These are phyloP conservation scores for Melieria picta DNA, from an alignment of 2,888 invertebrate species.

Conservation along the genomic window DNA sequence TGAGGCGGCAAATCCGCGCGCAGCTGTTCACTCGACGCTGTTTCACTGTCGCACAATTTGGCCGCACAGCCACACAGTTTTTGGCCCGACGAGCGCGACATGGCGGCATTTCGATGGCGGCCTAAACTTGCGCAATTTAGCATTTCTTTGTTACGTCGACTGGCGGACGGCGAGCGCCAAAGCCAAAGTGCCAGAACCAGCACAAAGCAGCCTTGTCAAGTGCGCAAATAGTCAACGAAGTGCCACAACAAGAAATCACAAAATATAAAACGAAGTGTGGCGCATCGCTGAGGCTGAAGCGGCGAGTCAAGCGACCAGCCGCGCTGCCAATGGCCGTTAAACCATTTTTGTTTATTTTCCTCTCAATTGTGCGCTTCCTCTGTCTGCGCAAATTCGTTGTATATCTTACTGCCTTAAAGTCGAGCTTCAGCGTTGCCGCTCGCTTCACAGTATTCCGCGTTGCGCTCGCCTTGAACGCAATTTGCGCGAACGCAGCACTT, in stretches of 20 bases:
- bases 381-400: too few relatives aligned
- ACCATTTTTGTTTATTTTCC: too few relatives aligned
- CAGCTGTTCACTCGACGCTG: conserved; percentile 22
- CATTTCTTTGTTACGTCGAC: conserved; percentile 16
- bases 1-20: conserved; percentile 32
- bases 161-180: not conserved
- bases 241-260: not conserved
- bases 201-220: conserved; percentile 8
- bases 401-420: too few relatives aligned
- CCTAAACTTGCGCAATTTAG: conserved; percentile 26
- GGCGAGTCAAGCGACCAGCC: too few relatives aligned
- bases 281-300: too few relatives aligned
- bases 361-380: too few relatives aligned
- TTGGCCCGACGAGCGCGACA: not conserved
- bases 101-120: not conserved
- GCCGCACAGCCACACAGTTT: not conserved
- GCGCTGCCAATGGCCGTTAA: too few relatives aligned
- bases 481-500: too few relatives aligned
- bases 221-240: conserved; percentile 10
- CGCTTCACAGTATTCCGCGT: too few relatives aligned
- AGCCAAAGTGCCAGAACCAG: conserved; percentile 27
- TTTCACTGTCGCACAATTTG: not conserved
- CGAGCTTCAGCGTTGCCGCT: too few relatives aligned
- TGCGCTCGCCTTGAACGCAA: too few relatives aligned
- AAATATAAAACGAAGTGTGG: not conserved